Evolutionary conservation across 1,140 invertebrate genomes (phyloP), one percentile per base, ranked within the genome.

Genomic region (Drosophila busckii): DNA sequence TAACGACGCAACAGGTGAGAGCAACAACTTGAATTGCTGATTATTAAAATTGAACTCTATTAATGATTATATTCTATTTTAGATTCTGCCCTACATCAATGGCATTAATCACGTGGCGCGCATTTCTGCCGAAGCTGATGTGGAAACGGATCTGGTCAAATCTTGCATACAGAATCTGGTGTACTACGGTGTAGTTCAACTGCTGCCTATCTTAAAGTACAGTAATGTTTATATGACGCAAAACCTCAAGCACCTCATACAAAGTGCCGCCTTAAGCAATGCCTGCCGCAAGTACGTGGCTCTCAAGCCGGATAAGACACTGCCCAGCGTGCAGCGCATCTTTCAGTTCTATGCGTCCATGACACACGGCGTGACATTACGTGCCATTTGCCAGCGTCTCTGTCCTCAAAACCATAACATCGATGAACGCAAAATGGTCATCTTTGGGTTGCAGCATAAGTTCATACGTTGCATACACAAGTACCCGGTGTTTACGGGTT

Each of bases 141-240:
- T 98, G 0, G 96, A 98, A 82, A 96, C 94, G 50, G 96, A 95
- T 88, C 88, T 98, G 23, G 97, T 98, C 0, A 98, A 98, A 88
- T 94, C 95, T 4, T 97, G 96, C 86, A 92, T 98, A 28, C 96
- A 97, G 87, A 98, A 98, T 89, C 90, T 98, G 42, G 90, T 97
- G 73, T 98, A 92, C 87, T 92, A 92, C 54, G 90, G 89, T 15
- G 90, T 91, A 10, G 90, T 90, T 59, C 93, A 93, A 9, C 86
- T 98, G 15, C 93, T 97, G 40, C 95, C 96, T 4, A 93, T 98
- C 65, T 94, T 98, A 69, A 96, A 96, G 86, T 99, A 98, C 88
- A 94, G 94, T 58, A 98, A 98, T 88, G 93, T 97, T 58, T 98
- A 98, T 87, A 92, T 94, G 37, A 98, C 96, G 2, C 92, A 95